A percentile compares a stretch with the other conserved stretches of the same genome.
Conservation (phyloP, 2,113 vertebrate species). For the Tachuris rubrigastra region DNA sequence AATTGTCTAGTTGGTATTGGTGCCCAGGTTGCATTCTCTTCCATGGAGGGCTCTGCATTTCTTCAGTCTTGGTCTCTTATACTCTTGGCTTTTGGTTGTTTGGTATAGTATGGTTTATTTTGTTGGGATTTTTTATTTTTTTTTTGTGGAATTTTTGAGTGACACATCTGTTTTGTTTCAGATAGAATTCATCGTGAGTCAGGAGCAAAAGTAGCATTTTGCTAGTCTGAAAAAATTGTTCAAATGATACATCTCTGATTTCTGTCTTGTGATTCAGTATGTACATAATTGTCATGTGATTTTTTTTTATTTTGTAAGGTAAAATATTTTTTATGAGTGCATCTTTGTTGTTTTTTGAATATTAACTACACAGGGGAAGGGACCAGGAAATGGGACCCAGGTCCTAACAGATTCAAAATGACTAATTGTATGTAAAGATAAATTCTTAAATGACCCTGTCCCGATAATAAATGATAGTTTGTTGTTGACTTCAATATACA, state of each 20-base stretch:
- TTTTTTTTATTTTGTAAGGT: not conserved
- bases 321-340: not conserved
- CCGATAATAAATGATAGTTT: not conserved
- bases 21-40: not conserved
- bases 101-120: not conserved
- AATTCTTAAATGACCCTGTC: not conserved
- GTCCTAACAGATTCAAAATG: not conserved
- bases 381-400: not conserved
- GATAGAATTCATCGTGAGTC: conserved; percentile 17
- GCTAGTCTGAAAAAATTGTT: not conserved
- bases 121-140: not conserved
- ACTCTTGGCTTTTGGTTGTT: not conserved
- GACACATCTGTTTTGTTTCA: not conserved
- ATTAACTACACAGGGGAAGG: not conserved
- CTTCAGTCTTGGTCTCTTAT: not conserved
- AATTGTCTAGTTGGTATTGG: not conserved
- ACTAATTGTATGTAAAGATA: not conserved
- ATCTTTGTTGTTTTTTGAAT: not conserved
- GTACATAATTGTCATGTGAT: conserved; percentile 13
- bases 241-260: conserved; percentile 1
- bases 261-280: conserved; percentile 13
- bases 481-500: not conserved
- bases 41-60: too few species aligned
- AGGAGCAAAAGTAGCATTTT: conserved; percentile 14
- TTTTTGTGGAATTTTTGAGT: not conserved